These are phyloP conservation scores for Pseudococcus jackbeardsleyi DNA, from an alignment of 2,888 invertebrate species.

Conservation along the genomic window DNA sequence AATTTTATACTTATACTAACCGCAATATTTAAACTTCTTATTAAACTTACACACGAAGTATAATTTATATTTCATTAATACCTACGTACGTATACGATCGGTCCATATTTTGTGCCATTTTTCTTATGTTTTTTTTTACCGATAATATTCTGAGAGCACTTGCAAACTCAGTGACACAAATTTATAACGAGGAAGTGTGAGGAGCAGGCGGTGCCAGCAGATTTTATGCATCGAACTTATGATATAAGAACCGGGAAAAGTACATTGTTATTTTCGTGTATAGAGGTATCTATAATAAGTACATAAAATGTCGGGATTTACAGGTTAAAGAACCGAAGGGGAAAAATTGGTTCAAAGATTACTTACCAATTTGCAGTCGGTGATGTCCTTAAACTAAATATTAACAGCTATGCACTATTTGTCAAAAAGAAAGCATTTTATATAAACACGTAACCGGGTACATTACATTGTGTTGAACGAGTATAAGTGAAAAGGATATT, in stretches of 20 bases:
- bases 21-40: constrained; percentile 50
- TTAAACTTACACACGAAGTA: constrained; percentile 15
- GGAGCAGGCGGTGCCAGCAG: neutral
- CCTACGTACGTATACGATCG: neutral
- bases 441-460: constrained; percentile 32
- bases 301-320: neutral
- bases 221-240: constrained; percentile 29
- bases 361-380: constrained; percentile 5
- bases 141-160: constrained; percentile 6
- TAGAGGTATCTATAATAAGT: neutral
- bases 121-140: constrained; percentile 7
- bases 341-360: neutral
- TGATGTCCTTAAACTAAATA: constrained; percentile 38
- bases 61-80: constrained; percentile 52
- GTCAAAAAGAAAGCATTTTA: constrained; percentile 44
- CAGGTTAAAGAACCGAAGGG: constrained; percentile 2
- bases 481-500: constrained; percentile 52
- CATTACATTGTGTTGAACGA: constrained; percentile 16
- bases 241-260: constrained; percentile 55
- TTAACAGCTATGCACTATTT: constrained; percentile 8
- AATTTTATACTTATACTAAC: constrained; percentile 43
- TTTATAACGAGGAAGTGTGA: constrained; percentile 18
- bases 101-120: neutral
- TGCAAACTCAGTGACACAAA: constrained; percentile 34
- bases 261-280: constrained; percentile 37